A percentile compares a stretch with the other conserved stretches of the same genome.
Conservation (phyloP, 2,888 invertebrate genomes). For the Cryptocheilus praepositus region DNA sequence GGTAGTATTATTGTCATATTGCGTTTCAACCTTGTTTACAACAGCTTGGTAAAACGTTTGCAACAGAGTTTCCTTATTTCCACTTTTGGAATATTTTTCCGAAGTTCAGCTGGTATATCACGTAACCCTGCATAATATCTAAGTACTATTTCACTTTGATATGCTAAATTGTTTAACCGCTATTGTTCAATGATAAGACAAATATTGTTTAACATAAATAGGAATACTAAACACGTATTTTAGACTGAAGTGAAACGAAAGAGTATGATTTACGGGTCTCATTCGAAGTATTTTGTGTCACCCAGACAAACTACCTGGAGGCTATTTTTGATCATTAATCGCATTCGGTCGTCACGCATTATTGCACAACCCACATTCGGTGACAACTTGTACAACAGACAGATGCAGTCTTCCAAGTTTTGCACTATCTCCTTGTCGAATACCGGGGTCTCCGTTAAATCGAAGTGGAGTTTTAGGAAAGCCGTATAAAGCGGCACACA, state of each 20-base stretch:
- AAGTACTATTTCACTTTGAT: constrained; percentile 35
- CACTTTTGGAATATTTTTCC: no score
- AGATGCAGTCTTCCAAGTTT: constrained; percentile 65
- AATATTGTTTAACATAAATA: not conserved
- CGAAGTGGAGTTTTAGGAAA: constrained; percentile 64
- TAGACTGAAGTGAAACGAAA: not conserved
- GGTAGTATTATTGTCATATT: no score
- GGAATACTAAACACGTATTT: not conserved
- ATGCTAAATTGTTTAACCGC: constrained; percentile 10
- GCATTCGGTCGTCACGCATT: constrained; percentile 63
- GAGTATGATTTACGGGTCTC: constrained; percentile 9
- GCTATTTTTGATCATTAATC: constrained; percentile 59
- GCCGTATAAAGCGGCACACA: constrained; percentile 59
- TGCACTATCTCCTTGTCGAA: constrained; percentile 65
- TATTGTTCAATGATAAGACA: constrained; percentile 22
- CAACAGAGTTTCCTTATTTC: no score
- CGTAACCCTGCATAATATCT: constrained; percentile 42
- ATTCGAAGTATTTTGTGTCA: constrained; percentile 65
- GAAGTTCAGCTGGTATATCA: no score
- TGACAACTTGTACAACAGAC: constrained; percentile 60
- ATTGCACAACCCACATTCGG: constrained; percentile 60
- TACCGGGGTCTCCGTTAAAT: constrained; percentile 63
- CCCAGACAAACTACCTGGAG: constrained; percentile 55
- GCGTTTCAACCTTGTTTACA: no score
- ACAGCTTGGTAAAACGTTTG: no score